phyloP scores from a whole-genome alignment of 2,888 invertebrate genomes.

The Clepsis dumicolana region DNA sequence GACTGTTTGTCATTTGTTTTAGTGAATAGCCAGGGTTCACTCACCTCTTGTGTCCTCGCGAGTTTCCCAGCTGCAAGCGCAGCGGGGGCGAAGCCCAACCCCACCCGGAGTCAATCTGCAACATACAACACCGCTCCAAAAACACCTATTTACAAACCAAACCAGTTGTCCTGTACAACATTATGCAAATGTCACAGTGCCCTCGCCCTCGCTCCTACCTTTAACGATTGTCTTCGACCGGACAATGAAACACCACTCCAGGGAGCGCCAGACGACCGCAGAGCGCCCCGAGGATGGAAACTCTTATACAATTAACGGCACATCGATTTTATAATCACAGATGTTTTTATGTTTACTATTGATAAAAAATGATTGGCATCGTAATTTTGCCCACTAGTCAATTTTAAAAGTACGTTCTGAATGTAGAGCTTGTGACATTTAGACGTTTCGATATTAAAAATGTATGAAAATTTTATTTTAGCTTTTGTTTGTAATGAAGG shows the following conservation, averaged over 20 bases:
- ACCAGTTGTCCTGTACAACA: slow-evolving; percentile 59
- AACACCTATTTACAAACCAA: slow-evolving; percentile 49
- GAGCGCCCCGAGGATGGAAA: slow-evolving; percentile 61
- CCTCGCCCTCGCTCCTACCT: slow-evolving; percentile 71
- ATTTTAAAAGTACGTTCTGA: slow-evolving; percentile 64
- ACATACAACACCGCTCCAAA: slow-evolving; percentile 63
- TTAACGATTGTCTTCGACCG: slow-evolving; percentile 74
- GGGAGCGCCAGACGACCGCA: slow-evolving; percentile 64
- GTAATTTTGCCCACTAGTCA: slow-evolving; percentile 69
- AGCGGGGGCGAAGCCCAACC: slow-evolving; percentile 97
- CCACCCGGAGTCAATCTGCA: slow-evolving; percentile 97
- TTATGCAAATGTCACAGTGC: slow-evolving; percentile 52
- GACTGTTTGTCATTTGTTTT: slow-evolving; percentile 29
- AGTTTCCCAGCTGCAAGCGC: slow-evolving; percentile 91
- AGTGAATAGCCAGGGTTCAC: slow-evolving; percentile 52
- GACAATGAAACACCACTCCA: slow-evolving; percentile 63
- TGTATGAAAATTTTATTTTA: not conserved
- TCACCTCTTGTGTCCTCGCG: slow-evolving; percentile 84
- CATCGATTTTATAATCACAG: slow-evolving; percentile 75
- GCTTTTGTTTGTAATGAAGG: not conserved
- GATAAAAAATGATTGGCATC: slow-evolving; percentile 63
- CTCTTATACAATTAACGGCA: slow-evolving; percentile 64
- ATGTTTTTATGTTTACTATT: slow-evolving; percentile 80
- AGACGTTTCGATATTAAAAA: not conserved
- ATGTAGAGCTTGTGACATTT: slow-evolving; percentile 30